Evolutionary conservation across 2,888 invertebrate species (phyloP).

Genomic region (Bembecia ichneumoniformis): DNA sequence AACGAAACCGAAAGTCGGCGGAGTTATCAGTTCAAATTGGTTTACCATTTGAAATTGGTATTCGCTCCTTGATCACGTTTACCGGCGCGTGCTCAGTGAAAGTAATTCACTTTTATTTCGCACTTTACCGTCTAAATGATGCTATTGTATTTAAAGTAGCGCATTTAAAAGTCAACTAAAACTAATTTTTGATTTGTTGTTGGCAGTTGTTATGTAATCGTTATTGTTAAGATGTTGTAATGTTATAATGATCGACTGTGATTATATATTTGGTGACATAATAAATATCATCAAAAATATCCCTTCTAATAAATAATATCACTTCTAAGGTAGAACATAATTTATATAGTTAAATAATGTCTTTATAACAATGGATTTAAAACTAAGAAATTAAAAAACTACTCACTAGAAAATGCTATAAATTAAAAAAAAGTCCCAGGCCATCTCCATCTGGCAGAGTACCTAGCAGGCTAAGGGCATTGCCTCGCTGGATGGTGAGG

Average conservation of each 20-base stretch:
- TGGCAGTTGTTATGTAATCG: not conserved
- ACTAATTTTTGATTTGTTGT: not conserved
- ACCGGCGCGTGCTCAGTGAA: conserved; percentile 35
- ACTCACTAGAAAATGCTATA: no score
- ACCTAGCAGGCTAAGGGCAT: no score
- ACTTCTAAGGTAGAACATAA: no score
- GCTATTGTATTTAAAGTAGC: conserved; percentile 4
- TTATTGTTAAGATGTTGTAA: not conserved
- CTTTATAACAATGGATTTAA: no score
- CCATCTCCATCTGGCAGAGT: no score
- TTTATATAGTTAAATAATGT: no score
- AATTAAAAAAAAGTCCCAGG: no score
- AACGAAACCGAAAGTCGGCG: conserved; percentile 50
- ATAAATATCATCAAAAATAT: no score
- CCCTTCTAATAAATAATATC: no score
- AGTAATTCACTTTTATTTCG: conserved; percentile 19
- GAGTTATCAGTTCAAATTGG: not conserved
- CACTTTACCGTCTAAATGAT: conserved; percentile 3
- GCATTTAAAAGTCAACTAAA: conserved; percentile 1
- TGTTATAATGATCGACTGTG: not conserved
- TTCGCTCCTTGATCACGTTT: conserved; percentile 19
- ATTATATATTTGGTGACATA: no score
- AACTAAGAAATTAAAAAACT: no score
- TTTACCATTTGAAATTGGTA: conserved; percentile 16
- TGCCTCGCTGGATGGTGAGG: no score